phyloP scores from a whole-genome alignment of 2,113 vertebrate genomes.

The Etia nguti region DNA sequence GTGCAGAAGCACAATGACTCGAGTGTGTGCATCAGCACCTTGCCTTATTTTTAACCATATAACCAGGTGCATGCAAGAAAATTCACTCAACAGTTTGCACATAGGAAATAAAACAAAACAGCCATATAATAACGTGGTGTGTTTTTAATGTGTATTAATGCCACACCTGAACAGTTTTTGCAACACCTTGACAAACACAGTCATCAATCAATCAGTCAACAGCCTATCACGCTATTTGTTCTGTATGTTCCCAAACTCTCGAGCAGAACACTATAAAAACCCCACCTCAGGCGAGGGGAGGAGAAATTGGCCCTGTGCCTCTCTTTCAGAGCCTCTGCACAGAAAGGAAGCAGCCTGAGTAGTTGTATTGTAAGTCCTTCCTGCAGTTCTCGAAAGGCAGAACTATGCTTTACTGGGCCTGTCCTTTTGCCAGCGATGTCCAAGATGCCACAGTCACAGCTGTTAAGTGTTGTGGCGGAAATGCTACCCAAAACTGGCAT shows the following conservation, averaged over 20 bases:
- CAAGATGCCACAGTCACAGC: not conserved
- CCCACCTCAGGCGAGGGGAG: constrained; percentile 46
- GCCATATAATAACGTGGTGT: not conserved
- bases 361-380: constrained; percentile 57
- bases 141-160: constrained; percentile 17
- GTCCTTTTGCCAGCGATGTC: not conserved
- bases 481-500: not conserved
- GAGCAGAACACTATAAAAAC: constrained; percentile 44
- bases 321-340: constrained; percentile 24
- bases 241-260: constrained; percentile 29
- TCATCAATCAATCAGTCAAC: constrained; percentile 55
- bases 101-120: not conserved
- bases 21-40: not conserved
- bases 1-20: constrained; percentile 43
- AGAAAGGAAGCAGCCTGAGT: constrained; percentile 49
- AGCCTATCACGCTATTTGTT: constrained; percentile 29
- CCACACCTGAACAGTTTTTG: constrained; percentile 38
- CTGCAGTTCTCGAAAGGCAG: constrained; percentile 40
- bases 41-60: not conserved
- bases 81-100: not conserved
- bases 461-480: not conserved
- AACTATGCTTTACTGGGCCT: not conserved
- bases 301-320: constrained; percentile 46
- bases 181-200: constrained; percentile 37
- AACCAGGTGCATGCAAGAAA: not conserved